Conservation (phyloP, 1,140 invertebrate species). For the Drosophila seguyi region DNA sequence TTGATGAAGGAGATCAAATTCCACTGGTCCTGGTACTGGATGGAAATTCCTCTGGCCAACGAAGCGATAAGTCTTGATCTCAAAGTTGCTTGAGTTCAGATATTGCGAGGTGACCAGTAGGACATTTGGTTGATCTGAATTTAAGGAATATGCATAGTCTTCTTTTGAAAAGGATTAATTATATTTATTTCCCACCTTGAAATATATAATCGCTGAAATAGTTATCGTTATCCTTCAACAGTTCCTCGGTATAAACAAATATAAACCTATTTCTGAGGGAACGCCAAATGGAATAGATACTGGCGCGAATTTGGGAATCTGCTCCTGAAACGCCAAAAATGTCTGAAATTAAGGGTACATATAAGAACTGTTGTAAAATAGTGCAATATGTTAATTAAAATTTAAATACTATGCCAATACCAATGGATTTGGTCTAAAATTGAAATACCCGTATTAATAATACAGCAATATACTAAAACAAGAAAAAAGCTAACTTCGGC, state of each 20-base stretch:
- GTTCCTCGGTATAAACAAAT: slow-evolving; percentile 64
- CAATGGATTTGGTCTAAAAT: no score
- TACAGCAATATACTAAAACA: no score
- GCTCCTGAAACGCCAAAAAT: slow-evolving; percentile 71
- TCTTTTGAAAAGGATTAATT: no score
- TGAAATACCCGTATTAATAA: no score
- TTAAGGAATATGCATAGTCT: not conserved
- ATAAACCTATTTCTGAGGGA: slow-evolving; percentile 67
- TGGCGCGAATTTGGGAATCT: slow-evolving; percentile 72
- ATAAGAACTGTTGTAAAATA: not conserved
- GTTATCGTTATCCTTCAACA: not conserved
- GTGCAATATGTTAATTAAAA: no score
- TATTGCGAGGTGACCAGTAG: slow-evolving; percentile 51
- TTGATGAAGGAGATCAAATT: slow-evolving; percentile 43
- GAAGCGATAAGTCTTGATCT: slow-evolving; percentile 74
- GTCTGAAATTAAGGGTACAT: slow-evolving; percentile 7
- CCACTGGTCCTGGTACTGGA: not conserved
- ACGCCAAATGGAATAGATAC: slow-evolving; percentile 71
- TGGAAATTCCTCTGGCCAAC: slow-evolving; percentile 53
- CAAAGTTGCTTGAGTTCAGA: slow-evolving; percentile 57
- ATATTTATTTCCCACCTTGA: slow-evolving; percentile 35
- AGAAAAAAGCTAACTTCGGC: no score
- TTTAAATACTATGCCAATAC: no score
- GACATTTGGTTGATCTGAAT: slow-evolving; percentile 72
- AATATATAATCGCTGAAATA: slow-evolving; percentile 59